These are phyloP conservation scores for Buathra laborator DNA, from an alignment of 2,888 invertebrate species.

Conservation along the genomic window DNA sequence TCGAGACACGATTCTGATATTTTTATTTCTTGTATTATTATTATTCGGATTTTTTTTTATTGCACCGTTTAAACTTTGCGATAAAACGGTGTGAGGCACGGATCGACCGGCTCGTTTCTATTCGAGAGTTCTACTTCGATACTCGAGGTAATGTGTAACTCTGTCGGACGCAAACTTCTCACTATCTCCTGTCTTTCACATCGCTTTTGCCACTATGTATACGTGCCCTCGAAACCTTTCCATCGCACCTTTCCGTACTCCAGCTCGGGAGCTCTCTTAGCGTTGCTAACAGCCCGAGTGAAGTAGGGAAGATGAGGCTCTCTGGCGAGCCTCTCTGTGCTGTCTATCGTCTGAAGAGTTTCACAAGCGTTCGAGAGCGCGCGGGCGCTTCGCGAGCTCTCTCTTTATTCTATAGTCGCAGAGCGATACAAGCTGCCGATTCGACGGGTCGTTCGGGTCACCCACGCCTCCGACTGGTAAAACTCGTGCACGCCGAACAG, in stretches of 20 bases:
- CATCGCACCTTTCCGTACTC: conserved; percentile 65
- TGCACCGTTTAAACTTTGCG: neutral
- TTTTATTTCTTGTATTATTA: neutral
- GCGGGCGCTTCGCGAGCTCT: conserved; percentile 65
- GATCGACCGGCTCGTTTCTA: conserved; percentile 14
- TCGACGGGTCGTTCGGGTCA: conserved; percentile 75
- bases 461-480: conserved; percentile 74
- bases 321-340: conserved; percentile 70
- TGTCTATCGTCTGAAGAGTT: conserved; percentile 69
- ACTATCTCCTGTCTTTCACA: conserved; percentile 29
- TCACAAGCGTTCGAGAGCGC: conserved; percentile 64
- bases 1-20: neutral
- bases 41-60: neutral
- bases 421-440: conserved; percentile 42
- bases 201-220: conserved; percentile 19
- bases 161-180: conserved; percentile 13
- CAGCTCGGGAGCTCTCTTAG: conserved; percentile 51
- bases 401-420: conserved; percentile 65
- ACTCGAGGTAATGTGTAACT: neutral
- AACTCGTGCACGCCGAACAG: conserved; percentile 53
- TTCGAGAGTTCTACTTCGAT: conserved; percentile 32
- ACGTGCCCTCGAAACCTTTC: conserved; percentile 77
- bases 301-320: conserved; percentile 35
- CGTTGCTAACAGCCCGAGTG: conserved; percentile 33
- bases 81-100: neutral